Evolutionary conservation across 2,113 vertebrate species (phyloP).

Genomic region (Zapus hudsonius): DNA sequence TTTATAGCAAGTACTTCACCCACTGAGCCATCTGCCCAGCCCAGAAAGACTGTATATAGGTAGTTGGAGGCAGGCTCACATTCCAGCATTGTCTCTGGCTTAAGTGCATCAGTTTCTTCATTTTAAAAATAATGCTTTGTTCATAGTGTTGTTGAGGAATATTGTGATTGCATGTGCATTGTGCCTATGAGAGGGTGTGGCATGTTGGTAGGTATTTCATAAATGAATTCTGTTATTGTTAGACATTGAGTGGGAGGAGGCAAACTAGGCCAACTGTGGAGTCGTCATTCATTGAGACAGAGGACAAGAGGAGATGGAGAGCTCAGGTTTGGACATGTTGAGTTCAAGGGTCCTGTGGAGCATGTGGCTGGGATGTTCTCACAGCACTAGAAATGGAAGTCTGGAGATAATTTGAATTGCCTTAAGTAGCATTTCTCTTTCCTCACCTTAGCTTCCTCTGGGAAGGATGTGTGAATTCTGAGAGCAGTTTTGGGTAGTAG

Average conservation of each 20-base stretch:
- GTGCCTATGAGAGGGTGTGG: neutral
- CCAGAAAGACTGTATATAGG: neutral
- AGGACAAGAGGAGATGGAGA: neutral
- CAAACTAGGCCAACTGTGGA: neutral
- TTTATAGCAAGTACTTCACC: too few relatives aligned
- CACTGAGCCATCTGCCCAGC: too few relatives aligned
- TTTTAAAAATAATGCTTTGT: neutral
- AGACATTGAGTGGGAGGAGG: conserved; percentile 38
- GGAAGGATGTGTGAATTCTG: neutral
- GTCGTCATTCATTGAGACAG: neutral
- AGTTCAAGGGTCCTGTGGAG: neutral
- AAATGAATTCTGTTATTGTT: conserved; percentile 53
- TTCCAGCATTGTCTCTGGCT: neutral
- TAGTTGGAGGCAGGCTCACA: neutral
- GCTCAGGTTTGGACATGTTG: neutral
- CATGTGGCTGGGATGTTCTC: neutral
- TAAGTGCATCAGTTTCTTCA: neutral
- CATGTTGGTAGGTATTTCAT: neutral
- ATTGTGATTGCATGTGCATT: neutral
- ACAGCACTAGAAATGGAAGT: neutral
- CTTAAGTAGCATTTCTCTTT: conserved; percentile 1
- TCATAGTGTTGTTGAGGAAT: neutral
- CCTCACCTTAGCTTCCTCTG: neutral
- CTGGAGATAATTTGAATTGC: neutral
- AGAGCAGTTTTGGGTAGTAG: neutral